Base-by-base conservation (phyloP, 2,797 vertebrate genomes). In the Strix occidentalis region DNA sequence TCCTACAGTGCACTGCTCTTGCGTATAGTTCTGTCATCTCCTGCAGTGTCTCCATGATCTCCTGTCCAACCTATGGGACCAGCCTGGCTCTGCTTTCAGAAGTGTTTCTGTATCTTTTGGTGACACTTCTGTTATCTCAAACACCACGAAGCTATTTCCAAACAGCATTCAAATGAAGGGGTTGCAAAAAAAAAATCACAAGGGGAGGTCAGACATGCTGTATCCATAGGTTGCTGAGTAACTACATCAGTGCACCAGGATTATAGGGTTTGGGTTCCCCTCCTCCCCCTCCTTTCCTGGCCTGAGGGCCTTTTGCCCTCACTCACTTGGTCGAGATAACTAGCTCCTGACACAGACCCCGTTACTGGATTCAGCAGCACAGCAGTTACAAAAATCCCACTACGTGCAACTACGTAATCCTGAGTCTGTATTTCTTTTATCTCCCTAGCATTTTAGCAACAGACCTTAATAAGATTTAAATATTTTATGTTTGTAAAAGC, bases 401-500 rank as follows among this genome's bases (percentile, higher is more conserved):
- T 81, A 66, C 12, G 16, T 79, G 16, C 74, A 78, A 26, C 29
- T 66, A 3, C 54, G 39, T 60, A 79, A 76, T 65, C 66, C 51
- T 56, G 57, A 84, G 1, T 77, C 41, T 70, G 21, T 70, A 50
- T 72, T 85, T 90, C 23, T 76, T 90, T 43, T 63, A 29, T 61
- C 41, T 91, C 53, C 24, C 48, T 90, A 58, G 39, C 51, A 83
- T 81, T 87, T 75, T 64, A 90, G 88, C 57, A 81, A 87, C 58
- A 58, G 81, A 63, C 76, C 24, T 92, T 86, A 89, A 45, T 93
- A 93, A 94, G 70, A 90, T 92, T 75, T 95, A 96, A 95, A 96
- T 95, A 96, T 92, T 97, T 97, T 72, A 95, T 94, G 66, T 83
- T 91, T 91, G 31, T 93, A 93, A 96, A 97, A 96, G 95, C 57